Percentiles rank a stretch among this genome's conserved stretches.
Evolutionary conservation across 1,140 invertebrate genomes (phyloP).

Genomic region (Penaeus chinensis): DNA sequence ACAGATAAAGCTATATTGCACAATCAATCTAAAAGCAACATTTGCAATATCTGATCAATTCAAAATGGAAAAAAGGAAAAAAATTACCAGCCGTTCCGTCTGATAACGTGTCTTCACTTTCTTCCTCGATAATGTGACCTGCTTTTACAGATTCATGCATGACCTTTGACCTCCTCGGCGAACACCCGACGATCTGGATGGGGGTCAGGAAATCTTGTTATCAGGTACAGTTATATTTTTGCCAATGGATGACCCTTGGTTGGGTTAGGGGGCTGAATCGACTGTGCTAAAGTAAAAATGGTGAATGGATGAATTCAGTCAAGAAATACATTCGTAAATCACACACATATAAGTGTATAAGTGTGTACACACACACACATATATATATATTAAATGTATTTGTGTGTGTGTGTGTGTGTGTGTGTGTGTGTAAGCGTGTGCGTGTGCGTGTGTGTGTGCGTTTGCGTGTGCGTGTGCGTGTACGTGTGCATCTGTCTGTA

Average conservation of each 20-base stretch:
- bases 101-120: constrained; percentile 17
- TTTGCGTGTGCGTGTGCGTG: too few relatives aligned
- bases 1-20: too few relatives aligned
- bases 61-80: background rate
- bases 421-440: background rate
- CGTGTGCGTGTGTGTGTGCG: too few relatives aligned
- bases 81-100: constrained; percentile 23
- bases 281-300: too few relatives aligned
- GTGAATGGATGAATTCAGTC: too few relatives aligned
- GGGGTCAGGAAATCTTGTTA: too few relatives aligned
- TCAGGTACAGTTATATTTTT: too few relatives aligned
- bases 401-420: background rate
- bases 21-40: too few relatives aligned
- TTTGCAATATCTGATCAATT: too few relatives aligned
- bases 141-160: constrained; percentile 35
- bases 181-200: constrained; percentile 30
- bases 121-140: constrained; percentile 30
- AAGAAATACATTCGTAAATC: background rate
- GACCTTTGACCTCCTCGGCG: constrained; percentile 19
- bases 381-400: background rate
- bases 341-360: background rate
- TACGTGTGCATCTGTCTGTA: background rate
- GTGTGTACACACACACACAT: background rate
- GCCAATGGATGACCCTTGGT: too few relatives aligned
- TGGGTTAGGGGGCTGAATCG: too few relatives aligned